Conservation (phyloP, 2,888 invertebrate genomes). For the Heliconius sara region DNA sequence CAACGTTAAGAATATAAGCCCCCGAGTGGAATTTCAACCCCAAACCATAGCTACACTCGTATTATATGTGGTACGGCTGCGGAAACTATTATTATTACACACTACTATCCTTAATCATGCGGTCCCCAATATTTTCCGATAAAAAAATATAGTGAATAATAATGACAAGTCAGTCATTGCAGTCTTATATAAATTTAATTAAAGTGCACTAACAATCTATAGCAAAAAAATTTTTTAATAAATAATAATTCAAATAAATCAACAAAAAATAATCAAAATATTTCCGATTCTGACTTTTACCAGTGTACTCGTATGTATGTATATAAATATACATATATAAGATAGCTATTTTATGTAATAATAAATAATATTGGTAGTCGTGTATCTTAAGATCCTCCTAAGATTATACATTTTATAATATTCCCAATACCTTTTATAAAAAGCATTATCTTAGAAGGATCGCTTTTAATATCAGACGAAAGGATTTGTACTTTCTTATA, state of each 20-base stretch:
- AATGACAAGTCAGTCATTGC: too few relatives aligned
- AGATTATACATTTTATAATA: not conserved
- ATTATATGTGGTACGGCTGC: not conserved
- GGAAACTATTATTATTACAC: not conserved
- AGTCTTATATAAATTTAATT: too few relatives aligned
- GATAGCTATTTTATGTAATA: too few relatives aligned
- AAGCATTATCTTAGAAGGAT: not conserved
- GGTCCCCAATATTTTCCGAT: not conserved
- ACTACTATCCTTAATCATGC: not conserved
- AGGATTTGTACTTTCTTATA: constrained; percentile 30
- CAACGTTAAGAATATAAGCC: not conserved
- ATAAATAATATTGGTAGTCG: too few relatives aligned
- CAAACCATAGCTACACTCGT: not conserved
- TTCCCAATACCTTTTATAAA: not conserved
- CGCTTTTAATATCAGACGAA: constrained; percentile 14
- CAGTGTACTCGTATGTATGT: not conserved
- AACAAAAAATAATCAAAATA: too few relatives aligned
- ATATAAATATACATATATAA: not conserved
- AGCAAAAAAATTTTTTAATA: too few relatives aligned
- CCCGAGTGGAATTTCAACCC: not conserved
- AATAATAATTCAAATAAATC: too few relatives aligned
- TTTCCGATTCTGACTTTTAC: too few relatives aligned
- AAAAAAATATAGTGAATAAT: not conserved
- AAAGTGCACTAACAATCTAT: too few relatives aligned
- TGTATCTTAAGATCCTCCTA: too few relatives aligned